Base-by-base conservation (phyloP, 1,140 invertebrate species). In the Monomorium pharaonis region DNA sequence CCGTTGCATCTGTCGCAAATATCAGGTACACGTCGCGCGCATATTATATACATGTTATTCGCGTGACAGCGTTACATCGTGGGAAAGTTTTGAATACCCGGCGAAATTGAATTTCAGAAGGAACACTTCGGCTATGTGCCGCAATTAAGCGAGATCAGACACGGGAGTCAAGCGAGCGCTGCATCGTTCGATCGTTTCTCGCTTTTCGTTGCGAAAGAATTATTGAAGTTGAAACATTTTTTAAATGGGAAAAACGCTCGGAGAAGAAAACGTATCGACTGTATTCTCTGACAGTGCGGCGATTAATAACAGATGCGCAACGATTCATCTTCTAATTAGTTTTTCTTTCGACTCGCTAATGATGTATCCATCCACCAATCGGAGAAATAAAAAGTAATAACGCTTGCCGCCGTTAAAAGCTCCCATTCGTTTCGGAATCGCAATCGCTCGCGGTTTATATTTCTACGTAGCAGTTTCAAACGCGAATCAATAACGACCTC, bases 401-500 rank as follows among this genome's bases (percentile, higher is more conserved):
- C 21, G 49, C 0, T n/a, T 4, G 49, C 6, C 7, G 37, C 37
- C 30, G 24, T 21, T 21, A 12, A 74, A 74, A 58, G 37, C 24
- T 4, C 12, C 10, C 30, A 27, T 80, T 54, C 27, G 37, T 44
- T 51, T 72, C n/a, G 18, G 24, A 72, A 72, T 60, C 24, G 67
- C 18, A 51, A 83, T 83, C 78, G 51, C 47, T 16, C 42, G 49
- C 21, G 24, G 42, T 60, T n/a, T 74, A 69, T 56, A 81, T 83
- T 72, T 74, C 67, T 47, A 44, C 37, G 37, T 72, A 30, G 51
- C 51, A 37, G 37, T 56, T 81, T 81, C 24, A 16, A 81, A 42
- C 49, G 51, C 14, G 24, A 83, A 83, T 83, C 78, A 72, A 72
- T 83, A 83, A 74, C 14, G 78, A 58, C 67, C 67, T 83, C 67